Conservation (phyloP, 1,140 invertebrate genomes). For the Oedothorax gibbosus region DNA sequence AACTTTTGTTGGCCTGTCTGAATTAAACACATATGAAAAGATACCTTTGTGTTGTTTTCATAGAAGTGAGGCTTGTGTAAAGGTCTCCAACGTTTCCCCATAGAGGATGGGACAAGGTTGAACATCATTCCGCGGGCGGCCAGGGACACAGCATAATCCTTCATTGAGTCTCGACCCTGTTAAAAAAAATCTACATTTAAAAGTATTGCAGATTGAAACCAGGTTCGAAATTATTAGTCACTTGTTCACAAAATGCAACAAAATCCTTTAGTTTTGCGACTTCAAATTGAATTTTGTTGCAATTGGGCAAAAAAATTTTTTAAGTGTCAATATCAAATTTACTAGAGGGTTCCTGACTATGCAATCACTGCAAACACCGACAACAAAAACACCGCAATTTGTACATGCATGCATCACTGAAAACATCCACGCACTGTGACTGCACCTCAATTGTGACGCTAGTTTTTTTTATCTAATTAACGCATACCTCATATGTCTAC, state of each 20-base stretch:
- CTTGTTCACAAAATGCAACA: neutral
- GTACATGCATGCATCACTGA: too few species aligned
- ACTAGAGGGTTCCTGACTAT: too few species aligned
- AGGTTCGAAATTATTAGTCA: neutral
- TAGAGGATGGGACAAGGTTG: neutral
- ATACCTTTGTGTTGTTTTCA: slow-evolving; percentile 35
- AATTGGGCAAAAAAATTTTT: neutral
- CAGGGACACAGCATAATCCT: slow-evolving; percentile 35
- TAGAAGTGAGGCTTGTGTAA: slow-evolving; percentile 39
- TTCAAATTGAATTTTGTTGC: neutral
- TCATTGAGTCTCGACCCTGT: slow-evolving; percentile 1
- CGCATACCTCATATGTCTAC: too few species aligned
- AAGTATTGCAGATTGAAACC: neutral
- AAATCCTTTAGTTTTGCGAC: neutral
- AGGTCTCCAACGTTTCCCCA: slow-evolving; percentile 12
- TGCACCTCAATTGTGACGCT: too few species aligned
- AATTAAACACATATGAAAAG: neutral
- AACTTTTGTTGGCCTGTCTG: neutral
- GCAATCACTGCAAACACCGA: too few species aligned
- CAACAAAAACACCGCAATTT: too few species aligned
- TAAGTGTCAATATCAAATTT: too few species aligned
- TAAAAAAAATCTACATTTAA: neutral
- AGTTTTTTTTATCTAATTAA: too few species aligned
- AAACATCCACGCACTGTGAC: too few species aligned
- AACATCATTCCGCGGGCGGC: slow-evolving; percentile 31